A percentile compares a stretch with the other conserved stretches of the same genome.
Evolutionary conservation across 35 echinoderm and acorn worm species (phyloP).

Genomic region (Amphiura filiformis): DNA sequence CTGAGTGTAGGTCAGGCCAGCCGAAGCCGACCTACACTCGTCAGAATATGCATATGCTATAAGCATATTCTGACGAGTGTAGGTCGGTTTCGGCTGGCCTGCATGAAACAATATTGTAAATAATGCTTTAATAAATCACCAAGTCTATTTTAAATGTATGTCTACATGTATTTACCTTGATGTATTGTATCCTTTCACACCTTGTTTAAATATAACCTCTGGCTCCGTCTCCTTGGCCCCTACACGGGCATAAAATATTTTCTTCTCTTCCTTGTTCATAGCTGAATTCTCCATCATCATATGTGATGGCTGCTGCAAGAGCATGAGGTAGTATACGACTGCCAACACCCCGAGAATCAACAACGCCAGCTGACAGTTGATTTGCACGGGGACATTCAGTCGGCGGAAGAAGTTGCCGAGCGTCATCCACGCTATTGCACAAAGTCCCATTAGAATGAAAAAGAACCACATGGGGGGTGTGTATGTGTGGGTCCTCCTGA

Average conservation of each 20-base stretch:
- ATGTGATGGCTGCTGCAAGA: slow-evolving; percentile 10
- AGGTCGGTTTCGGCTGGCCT: too few relatives aligned
- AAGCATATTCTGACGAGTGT: too few relatives aligned
- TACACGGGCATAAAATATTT: background rate
- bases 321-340: background rate
- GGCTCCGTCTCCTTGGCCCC: background rate
- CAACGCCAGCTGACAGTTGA: slow-evolving; percentile 5
- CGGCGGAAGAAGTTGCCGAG: background rate
- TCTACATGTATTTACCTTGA: slow-evolving; percentile 29
- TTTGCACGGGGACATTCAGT: background rate
- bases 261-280: background rate
- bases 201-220: slow-evolving; percentile 32
- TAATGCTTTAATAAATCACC: too few relatives aligned
- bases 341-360: background rate
- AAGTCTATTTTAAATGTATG: too few relatives aligned
- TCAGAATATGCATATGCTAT: too few relatives aligned
- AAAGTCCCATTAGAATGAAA: background rate
- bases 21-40: too few relatives aligned
- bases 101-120: too few relatives aligned
- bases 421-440: background rate
- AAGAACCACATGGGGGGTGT: background rate
- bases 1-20: background rate
- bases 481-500: too few relatives aligned
- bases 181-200: slow-evolving; percentile 44
- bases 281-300: background rate